Percentiles rank a stretch among this genome's conserved stretches.
These are phyloP conservation scores for Watsonalla cultraria DNA, from an alignment of 2,888 invertebrate genomes.

Conservation along the genomic window DNA sequence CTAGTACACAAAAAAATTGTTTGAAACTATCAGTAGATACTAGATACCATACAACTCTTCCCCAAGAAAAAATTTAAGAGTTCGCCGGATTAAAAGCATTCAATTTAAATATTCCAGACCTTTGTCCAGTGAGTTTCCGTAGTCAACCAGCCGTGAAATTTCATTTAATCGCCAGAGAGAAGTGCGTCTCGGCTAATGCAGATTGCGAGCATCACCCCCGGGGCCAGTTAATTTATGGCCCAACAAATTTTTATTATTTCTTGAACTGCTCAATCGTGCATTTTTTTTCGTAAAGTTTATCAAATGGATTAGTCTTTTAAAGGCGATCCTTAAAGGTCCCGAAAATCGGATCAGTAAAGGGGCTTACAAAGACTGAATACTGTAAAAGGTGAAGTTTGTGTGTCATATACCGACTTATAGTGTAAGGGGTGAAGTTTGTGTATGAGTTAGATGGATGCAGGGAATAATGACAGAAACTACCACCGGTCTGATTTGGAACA, in stretches of 20 bases:
- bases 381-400: too few relatives aligned
- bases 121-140: slow-evolving; percentile 68
- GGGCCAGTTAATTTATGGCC: slow-evolving; percentile 70
- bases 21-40: slow-evolving; percentile 24
- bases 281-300: slow-evolving; percentile 47
- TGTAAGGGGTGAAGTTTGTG: too few relatives aligned
- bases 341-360: background rate
- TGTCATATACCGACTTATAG: too few relatives aligned
- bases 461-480: too few relatives aligned
- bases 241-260: slow-evolving; percentile 73
- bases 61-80: slow-evolving; percentile 43
- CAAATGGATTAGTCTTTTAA: slow-evolving; percentile 45
- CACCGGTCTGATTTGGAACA: too few relatives aligned
- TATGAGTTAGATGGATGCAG: too few relatives aligned
- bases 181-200: slow-evolving; percentile 75
- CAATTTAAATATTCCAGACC: slow-evolving; percentile 69
- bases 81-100: slow-evolving; percentile 64
- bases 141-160: slow-evolving; percentile 72
- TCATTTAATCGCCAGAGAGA: slow-evolving; percentile 73
- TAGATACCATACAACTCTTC: slow-evolving; percentile 30
- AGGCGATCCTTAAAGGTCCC: slow-evolving; percentile 12
- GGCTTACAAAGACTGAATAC: too few relatives aligned
- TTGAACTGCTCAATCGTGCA: slow-evolving; percentile 65
- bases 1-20: slow-evolving; percentile 12
- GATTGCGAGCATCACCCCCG: slow-evolving; percentile 63